phyloP scores from a whole-genome alignment of 2,888 invertebrate genomes.

The Scaptomyza flava region DNA sequence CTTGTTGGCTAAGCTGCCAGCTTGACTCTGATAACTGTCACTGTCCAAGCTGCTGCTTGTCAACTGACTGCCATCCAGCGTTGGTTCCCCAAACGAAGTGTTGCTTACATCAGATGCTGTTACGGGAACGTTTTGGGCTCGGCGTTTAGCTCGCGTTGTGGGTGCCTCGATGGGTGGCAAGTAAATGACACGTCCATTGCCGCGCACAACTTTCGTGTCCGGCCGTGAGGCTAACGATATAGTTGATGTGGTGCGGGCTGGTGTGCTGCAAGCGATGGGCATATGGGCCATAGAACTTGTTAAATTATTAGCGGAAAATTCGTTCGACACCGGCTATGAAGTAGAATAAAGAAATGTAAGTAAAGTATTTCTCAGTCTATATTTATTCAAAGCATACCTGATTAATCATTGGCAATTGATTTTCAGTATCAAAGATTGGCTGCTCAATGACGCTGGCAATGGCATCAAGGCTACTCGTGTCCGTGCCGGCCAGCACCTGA shows the following conservation, averaged over 20 bases:
- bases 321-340: conserved; percentile 17
- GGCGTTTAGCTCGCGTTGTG: conserved; percentile 90
- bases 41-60: conserved; percentile 51
- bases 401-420: conserved; percentile 23
- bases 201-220: conserved; percentile 89
- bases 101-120: conserved; percentile 46
- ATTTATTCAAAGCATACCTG: conserved; percentile 9
- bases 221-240: conserved; percentile 46
- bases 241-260: conserved; percentile 29
- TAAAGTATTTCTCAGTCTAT: background rate
- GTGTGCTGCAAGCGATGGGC: conserved; percentile 62
- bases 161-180: conserved; percentile 93
- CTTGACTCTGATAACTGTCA: conserved; percentile 36
- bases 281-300: conserved; percentile 18
- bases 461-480: conserved; percentile 41
- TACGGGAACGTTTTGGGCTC: conserved; percentile 84
- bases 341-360: background rate
- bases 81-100: conserved; percentile 54
- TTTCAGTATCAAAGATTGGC: conserved; percentile 32
- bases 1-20: conserved; percentile 42
- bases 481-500: conserved; percentile 85
- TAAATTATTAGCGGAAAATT: conserved; percentile 16
- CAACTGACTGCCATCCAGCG: conserved; percentile 47
- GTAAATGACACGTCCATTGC: conserved; percentile 91
- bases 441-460: conserved; percentile 32